A percentile compares a stretch with the other conserved stretches of the same genome.
Evolutionary conservation across 2,113 vertebrate species (phyloP).

Genomic region (Ornithorhynchus anatinus): DNA sequence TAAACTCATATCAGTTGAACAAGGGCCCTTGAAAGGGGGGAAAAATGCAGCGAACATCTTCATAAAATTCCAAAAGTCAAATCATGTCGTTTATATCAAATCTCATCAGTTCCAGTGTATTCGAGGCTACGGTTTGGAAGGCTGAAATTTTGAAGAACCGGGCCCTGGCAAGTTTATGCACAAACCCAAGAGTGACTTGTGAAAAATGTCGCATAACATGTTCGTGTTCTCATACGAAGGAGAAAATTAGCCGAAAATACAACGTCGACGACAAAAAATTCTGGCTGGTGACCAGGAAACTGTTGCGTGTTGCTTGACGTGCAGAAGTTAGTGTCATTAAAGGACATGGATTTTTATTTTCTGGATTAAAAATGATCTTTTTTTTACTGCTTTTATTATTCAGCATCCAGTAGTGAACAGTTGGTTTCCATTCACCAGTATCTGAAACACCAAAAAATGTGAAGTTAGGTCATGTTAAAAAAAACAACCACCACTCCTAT

Average conservation of each 20-base stretch:
- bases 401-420: constrained; percentile 40
- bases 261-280: neutral
- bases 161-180: neutral
- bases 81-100: neutral
- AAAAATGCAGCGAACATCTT: neutral
- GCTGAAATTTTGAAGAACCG: neutral
- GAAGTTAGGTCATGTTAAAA: neutral
- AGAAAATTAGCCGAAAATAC: neutral
- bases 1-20: neutral
- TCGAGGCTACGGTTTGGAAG: neutral
- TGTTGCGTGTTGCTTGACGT: too few species aligned
- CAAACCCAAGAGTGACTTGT: constrained; percentile 6
- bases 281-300: neutral
- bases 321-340: neutral
- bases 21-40: neutral
- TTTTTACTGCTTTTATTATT: neutral
- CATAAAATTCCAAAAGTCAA: neutral
- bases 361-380: constrained; percentile 12
- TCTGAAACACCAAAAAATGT: constrained; percentile 21
- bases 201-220: neutral
- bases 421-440: constrained; percentile 23
- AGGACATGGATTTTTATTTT: neutral
- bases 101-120: neutral
- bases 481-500: constrained; percentile 22
- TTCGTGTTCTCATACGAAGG: constrained; percentile 12